Base-by-base conservation (phyloP, 1,140 invertebrate genomes). In the Drosophila sucinea region DNA sequence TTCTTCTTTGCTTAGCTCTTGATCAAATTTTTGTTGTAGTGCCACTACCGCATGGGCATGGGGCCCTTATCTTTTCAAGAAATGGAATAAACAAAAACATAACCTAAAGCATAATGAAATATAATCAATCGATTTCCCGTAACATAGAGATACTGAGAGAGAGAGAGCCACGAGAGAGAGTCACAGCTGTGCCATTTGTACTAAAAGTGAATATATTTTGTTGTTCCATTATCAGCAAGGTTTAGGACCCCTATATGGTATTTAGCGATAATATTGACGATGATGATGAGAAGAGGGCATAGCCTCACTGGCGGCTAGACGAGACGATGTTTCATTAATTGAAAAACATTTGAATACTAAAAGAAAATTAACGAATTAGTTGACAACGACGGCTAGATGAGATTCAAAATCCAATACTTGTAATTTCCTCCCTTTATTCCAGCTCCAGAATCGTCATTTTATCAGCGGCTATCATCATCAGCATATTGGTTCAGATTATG, bases 381-480 rank as follows among this genome's bases (percentile, higher is more conserved):
- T 51, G 17, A 47, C 4, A 47, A 25, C 44, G 10, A 51, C 44
- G 23, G 17, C 17, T 17, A 17, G 23, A 51, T 51, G 23, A 17
- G 2, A 2, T 23, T 10, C 2, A 51, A 1, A 56, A 41, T n/a
- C 6, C 23, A 2, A 17, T 17, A 32, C 4, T 29, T n/a, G 33
- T 17, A 62, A 47, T 25, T 41, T 23, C 41, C 23, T 6, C 17
- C 41, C 55, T 69, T 60, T 33, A 2, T 75, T 70, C 4, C 63
- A 91, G 85, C 71, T 82, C 78, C 83, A 86, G 67, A 91, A 91
- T 81, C 90, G 83, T 63, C 81, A 82, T 77, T 91, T 89, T 62
- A 90, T 86, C 23, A 91, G 90, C 74, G 90, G 90, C 72, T 91
- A 91, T 75, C 87, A 89, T 70, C 90, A 91, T 67, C 90, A 91